phyloP scores from a whole-genome alignment of 2,888 invertebrate species.

The Eupithecia insigniata region DNA sequence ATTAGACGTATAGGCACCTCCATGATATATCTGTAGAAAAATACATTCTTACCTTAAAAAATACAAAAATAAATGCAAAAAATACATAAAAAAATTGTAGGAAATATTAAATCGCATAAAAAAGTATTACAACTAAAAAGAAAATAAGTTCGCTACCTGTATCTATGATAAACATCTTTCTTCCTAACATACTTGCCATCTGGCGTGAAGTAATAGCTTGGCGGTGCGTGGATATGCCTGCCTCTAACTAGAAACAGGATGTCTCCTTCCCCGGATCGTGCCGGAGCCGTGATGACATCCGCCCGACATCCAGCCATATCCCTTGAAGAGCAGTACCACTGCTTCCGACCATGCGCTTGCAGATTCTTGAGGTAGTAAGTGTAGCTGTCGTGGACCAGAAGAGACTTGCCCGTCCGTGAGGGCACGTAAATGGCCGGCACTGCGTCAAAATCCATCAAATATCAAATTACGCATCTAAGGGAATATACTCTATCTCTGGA shows the following conservation, averaged over 20 bases:
- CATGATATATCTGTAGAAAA: background rate
- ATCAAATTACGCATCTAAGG: slow-evolving; percentile 22
- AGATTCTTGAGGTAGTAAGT: slow-evolving; percentile 81
- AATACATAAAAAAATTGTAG: slow-evolving; percentile 26
- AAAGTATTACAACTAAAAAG: slow-evolving; percentile 21
- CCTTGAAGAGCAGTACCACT: slow-evolving; percentile 80
- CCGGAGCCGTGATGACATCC: slow-evolving; percentile 78
- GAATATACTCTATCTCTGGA: slow-evolving; percentile 14
- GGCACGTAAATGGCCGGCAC: slow-evolving; percentile 81
- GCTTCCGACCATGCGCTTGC: slow-evolving; percentile 78
- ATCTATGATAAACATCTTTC: slow-evolving; percentile 77
- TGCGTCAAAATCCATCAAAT: slow-evolving; percentile 45
- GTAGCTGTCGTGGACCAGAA: slow-evolving; percentile 77
- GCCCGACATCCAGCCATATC: slow-evolving; percentile 81
- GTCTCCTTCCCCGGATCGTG: slow-evolving; percentile 64
- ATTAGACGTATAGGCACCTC: background rate
- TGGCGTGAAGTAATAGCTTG: slow-evolving; percentile 78
- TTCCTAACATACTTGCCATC: slow-evolving; percentile 80
- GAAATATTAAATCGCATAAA: background rate
- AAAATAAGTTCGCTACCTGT: slow-evolving; percentile 65
- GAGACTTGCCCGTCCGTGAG: slow-evolving; percentile 79
- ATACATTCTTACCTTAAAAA: background rate
- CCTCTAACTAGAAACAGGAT: slow-evolving; percentile 77
- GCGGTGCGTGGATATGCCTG: slow-evolving; percentile 76
- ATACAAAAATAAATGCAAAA: slow-evolving; percentile 20